phyloP scores from a whole-genome alignment of 2,797 vertebrate genomes.

The Pipistrellus nathusii region DNA sequence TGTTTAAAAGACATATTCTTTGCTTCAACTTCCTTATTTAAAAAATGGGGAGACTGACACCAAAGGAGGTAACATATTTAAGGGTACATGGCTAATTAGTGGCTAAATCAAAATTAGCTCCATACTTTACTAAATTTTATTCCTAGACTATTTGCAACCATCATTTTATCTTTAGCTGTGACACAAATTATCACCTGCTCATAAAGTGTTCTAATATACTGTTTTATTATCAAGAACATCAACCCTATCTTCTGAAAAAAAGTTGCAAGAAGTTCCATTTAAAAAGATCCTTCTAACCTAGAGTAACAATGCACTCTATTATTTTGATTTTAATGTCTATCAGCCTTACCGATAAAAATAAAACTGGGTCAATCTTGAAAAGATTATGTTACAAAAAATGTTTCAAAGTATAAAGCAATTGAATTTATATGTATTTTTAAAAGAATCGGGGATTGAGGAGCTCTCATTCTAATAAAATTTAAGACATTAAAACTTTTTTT shows the following conservation, averaged over 20 bases:
- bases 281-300: not conserved
- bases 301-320: not conserved
- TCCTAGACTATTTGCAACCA: not conserved
- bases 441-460: not conserved
- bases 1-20: not conserved
- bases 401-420: not conserved
- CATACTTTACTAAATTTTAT: conserved; percentile 12
- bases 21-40: not conserved
- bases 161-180: not conserved
- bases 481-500: not conserved
- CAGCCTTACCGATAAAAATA: not conserved
- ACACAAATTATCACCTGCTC: conserved; percentile 3
- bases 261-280: not conserved
- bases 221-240: not conserved
- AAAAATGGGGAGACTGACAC: not conserved
- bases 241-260: conserved; percentile 33
- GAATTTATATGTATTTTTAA: not conserved
- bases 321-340: not conserved
- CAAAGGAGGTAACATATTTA: not conserved
- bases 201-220: not conserved
- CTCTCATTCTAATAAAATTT: not conserved
- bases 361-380: not conserved
- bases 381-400: not conserved
- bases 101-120: conserved; percentile 1
- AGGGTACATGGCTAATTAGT: not conserved